Evolutionary conservation across 1,140 invertebrate species (phyloP).

Genomic region (Bombus consobrinus): DNA sequence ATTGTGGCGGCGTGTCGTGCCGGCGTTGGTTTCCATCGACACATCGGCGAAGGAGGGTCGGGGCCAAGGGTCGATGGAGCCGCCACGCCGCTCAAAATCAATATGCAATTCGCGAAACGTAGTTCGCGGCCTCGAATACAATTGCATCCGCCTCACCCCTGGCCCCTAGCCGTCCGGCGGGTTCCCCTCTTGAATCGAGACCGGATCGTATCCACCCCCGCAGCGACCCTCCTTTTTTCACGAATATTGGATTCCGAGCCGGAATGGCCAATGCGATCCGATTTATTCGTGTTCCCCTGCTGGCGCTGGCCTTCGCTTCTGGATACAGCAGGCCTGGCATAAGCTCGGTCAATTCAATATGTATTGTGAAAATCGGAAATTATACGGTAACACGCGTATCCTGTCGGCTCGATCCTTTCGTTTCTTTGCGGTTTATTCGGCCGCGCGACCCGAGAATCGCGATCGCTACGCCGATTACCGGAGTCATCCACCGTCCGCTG

Average conservation of each 20-base stretch:
- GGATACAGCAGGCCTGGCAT: not conserved
- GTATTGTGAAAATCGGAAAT: conserved; percentile 51
- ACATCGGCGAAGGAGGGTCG: not conserved
- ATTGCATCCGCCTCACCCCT: conserved; percentile 37
- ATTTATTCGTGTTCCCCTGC: conserved; percentile 45
- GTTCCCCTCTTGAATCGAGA: conserved; percentile 21
- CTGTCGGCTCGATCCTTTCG: not conserved
- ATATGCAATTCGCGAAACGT: conserved; percentile 61
- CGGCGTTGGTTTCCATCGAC: conserved; percentile 16
- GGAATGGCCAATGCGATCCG: conserved; percentile 56
- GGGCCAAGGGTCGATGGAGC: not conserved
- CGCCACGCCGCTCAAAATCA: conserved; percentile 44
- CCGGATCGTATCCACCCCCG: conserved; percentile 15
- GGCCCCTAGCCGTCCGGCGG: not conserved
- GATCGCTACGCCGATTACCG: not conserved
- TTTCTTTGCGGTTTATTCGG: conserved; percentile 22
- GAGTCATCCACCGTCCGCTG: not conserved
- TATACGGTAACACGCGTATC: conserved; percentile 46
- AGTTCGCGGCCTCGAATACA: conserved; percentile 55
- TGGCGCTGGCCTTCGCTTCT: not conserved
- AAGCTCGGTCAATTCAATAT: conserved; percentile 33
- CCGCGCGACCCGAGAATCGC: not conserved
- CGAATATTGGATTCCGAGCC: conserved; percentile 56
- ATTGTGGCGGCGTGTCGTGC: not conserved
- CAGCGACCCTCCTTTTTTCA: conserved; percentile 43